Conservation (phyloP, 1,140 invertebrate species). For the Kradibia gibbosae region DNA sequence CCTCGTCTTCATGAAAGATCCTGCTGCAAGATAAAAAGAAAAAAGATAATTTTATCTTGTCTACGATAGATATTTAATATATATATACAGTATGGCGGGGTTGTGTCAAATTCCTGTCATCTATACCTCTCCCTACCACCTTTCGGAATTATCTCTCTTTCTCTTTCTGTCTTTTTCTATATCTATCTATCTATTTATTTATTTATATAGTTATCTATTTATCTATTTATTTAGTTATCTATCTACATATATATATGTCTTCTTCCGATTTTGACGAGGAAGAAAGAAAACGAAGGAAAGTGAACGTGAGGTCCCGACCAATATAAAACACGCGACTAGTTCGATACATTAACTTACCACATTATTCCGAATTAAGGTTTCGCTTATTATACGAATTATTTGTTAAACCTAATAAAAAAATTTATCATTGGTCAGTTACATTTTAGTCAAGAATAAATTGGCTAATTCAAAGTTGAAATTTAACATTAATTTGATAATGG, state of each 20-base stretch:
- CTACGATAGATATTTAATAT: slow-evolving; percentile 18
- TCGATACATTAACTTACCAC: background rate
- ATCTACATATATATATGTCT: too few relatives aligned
- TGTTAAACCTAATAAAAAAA: background rate
- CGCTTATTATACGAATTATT: background rate
- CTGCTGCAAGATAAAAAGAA: slow-evolving; percentile 2
- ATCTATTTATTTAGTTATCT: too few relatives aligned
- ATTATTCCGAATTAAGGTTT: slow-evolving; percentile 4
- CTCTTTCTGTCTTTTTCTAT: background rate
- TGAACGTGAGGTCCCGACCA: slow-evolving; percentile 4
- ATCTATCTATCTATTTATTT: too few relatives aligned
- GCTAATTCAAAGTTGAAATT: background rate
- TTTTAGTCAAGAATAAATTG: background rate
- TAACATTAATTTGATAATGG: too few relatives aligned
- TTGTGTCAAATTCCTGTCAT: background rate
- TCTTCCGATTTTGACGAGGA: background rate
- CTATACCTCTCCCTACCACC: background rate
- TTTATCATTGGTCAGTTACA: too few relatives aligned
- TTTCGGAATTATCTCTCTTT: slow-evolving; percentile 3
- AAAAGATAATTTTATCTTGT: slow-evolving; percentile 10
- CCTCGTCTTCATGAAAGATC: slow-evolving; percentile 24
- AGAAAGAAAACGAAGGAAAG: background rate
- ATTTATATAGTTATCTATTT: too few relatives aligned
- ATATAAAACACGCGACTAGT: background rate
- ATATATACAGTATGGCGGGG: background rate